phyloP scores from a whole-genome alignment of 2,113 vertebrate species.

The Hemiscyllium ocellatum region DNA sequence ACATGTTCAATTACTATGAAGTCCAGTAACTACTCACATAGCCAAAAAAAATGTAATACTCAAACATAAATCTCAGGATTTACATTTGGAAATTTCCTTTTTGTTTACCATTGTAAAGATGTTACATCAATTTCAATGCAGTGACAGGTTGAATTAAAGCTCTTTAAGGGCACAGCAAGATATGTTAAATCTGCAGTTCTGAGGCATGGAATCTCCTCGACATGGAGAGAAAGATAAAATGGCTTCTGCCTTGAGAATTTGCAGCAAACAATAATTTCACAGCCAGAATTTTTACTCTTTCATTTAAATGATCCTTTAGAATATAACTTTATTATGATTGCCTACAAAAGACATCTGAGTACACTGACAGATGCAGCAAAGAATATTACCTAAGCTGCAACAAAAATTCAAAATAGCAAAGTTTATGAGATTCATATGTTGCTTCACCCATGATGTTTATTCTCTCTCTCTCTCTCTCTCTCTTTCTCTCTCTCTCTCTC shows the following conservation, averaged over 20 bases:
- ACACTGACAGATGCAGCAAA: neutral
- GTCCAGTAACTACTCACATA: neutral
- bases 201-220: neutral
- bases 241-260: neutral
- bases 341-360: neutral
- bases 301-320: conserved; percentile 17
- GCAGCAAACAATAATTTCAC: neutral
- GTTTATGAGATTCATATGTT: conserved; percentile 9
- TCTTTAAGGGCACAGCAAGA: neutral
- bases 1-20: neutral
- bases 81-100: neutral
- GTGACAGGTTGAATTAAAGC: neutral
- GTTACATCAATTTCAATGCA: neutral
- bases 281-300: neutral
- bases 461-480: neutral
- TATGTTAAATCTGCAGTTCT: neutral
- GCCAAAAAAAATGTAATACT: neutral
- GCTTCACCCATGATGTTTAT: neutral
- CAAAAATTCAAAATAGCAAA: neutral
- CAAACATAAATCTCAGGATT: neutral
- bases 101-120: neutral
- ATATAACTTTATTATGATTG: neutral
- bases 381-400: neutral
- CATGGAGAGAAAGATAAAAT: neutral
- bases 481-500: neutral